Base-by-base conservation (phyloP, 1,140 invertebrate species). In the Pomacea maculata region DNA sequence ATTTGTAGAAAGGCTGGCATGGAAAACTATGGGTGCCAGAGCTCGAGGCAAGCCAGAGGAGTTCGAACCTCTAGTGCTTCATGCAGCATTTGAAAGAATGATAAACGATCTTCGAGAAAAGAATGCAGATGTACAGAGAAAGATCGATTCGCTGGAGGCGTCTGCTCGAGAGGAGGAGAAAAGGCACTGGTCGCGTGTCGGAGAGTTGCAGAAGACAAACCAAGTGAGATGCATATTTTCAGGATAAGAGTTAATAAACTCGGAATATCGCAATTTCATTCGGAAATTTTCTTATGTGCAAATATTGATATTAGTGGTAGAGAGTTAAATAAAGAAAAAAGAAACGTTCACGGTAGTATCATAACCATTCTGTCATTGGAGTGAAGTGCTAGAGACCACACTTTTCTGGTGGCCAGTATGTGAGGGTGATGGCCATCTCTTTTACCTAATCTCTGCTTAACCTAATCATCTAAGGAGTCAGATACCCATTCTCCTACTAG, bases 1-100 rank as follows among this genome's bases (percentile, higher is more conserved):
- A 88, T 99, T 99, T 94, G 97, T 99, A 1, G 98, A 99, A 92
- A 93, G 97, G 80, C 92, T 99, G 84, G 98, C 98, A 80, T 98
- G 97, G 95, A 94, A 97, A 88, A 96, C 97, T 64, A 96, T 97
- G 85, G 96, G 96, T 78, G 89, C 85, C 15, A 91, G 89, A 79
- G 87, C 88, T 78, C 77, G 88, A 80, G 86, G 85, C 63, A 88
- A 83, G 54, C 83, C 84, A 75, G 87, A 93, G 94, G 85, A 94
- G 57, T 93, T 93, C 86, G 91, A 93, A 85, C 91, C 92, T 0
- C 89, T 92, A 83, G 74, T 89, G 1, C 86, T 99, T 76, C 95
- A 97, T 88, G 95, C 96, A 85, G 96, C 97, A 65, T 99, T 98
- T 92, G 94, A 96, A 68, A 95, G 97, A 91, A 96, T 96, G 11